A percentile compares a stretch with the other conserved stretches of the same genome.
phyloP scores from a whole-genome alignment of 2,888 invertebrate species.

The Tenodera sinensis region DNA sequence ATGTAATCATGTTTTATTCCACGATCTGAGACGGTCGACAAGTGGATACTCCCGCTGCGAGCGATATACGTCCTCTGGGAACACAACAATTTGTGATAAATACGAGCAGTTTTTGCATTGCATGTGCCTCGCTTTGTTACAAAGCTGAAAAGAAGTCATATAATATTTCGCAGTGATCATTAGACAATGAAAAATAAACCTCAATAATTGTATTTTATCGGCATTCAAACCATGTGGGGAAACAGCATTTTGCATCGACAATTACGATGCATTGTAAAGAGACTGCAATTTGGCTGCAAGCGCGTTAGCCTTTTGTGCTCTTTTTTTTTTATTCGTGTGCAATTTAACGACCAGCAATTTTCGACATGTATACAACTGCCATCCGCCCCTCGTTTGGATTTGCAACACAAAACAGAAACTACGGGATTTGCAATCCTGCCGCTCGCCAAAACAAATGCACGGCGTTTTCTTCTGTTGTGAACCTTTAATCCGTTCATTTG shows the following conservation, averaged over 20 bases:
- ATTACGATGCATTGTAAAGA: background rate
- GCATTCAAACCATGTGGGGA: background rate
- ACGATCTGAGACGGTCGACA: no score
- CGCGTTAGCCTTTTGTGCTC: background rate
- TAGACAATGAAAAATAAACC: background rate
- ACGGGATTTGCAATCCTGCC: background rate
- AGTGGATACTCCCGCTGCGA: no score
- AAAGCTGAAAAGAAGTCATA: background rate
- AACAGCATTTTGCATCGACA: background rate
- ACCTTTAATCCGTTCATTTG: background rate
- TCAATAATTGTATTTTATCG: background rate
- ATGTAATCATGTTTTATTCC: no score
- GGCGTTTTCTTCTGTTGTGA: background rate
- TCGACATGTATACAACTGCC: background rate
- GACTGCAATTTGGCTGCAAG: background rate
- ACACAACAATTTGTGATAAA: no score
- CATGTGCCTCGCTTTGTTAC: background rate
- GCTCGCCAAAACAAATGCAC: background rate
- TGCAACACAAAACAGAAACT: slow-evolving; percentile 25
- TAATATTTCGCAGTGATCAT: background rate
- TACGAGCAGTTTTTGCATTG: background rate
- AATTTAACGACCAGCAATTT: background rate
- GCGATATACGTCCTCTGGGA: no score
- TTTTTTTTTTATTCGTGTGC: background rate
- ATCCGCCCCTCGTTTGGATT: slow-evolving; percentile 21